Base-by-base conservation (phyloP, 1,140 invertebrate genomes). In the Drosophila sp. region DNA sequence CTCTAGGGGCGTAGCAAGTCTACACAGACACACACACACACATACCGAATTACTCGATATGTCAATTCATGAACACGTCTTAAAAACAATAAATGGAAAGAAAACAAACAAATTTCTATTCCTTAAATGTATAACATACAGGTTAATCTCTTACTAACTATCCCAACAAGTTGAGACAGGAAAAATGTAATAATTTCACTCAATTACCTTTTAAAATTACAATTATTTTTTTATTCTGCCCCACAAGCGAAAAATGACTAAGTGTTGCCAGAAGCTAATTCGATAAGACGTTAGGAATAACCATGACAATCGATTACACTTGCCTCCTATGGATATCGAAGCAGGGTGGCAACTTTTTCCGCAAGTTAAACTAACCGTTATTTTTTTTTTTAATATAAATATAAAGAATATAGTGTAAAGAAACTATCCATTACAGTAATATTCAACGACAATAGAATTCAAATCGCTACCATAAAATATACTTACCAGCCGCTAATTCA, bases 41-140 rank as follows among this genome's bases (percentile, higher is more conserved):
- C 10, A 68, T 33, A 69, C 41, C 44, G 44, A 47, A 50, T 50
- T 50, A 27, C 44, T 50, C 23, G 44, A 50, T 50, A 50, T 60
- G 35, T 60, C 72, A 67, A 11, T 74, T 72, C 47, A 61, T 75
- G 64, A 75, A 75, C 72, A 75, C 72, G 71, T 75, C 72, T 75
- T 50, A 75, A 40, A 8, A 50, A 50, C 25, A 50, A 5, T 7
- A 50, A 50, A 41, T 56, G 8, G 8, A 11, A 38, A 54, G 1
- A 11, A 29, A 25, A 54, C 23, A 7, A 25, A 10, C 8, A 10
- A 50, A 3, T 50, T 47, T 47, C 17, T 2, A 1, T 47, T 25
- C 2, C 44, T 50, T 7, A 8, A n/a, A 50, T 10, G 7, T 50
- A 47, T 8, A 27, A 27, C 27, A 23, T 2, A 23, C 17, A 25